Evolutionary conservation across 2,113 vertebrate species (phyloP), one percentile per base, ranked within the genome.

Genomic region (Argyrosomus japonicus): DNA sequence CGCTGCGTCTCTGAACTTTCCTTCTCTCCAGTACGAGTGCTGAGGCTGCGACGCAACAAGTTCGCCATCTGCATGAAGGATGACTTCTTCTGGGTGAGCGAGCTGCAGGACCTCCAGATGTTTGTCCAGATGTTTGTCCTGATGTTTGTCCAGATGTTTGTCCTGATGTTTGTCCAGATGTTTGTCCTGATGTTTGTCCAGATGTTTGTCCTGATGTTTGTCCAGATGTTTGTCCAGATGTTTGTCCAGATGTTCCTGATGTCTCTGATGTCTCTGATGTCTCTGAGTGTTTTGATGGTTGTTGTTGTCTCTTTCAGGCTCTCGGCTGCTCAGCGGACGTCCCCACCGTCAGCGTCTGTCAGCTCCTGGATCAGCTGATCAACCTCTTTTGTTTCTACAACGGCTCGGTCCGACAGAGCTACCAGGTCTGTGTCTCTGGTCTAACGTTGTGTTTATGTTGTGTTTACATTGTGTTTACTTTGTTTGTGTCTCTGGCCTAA

Each of bases 381-480:
- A 92, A 96, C 67, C 95, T 97, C 67, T 99, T 99, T 79, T 92
- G 93, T 70, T 99, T 99, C 93, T 97, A 97, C 94, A 94, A 96
- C 0, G 98, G 98, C 1, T 94, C 97, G 0, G 91, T 97, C 51
- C 90, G 88, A 6, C 84, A 43, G 1, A 97, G 96, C 2, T 99
- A 99, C 85, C 17, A 69, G 97, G 98, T 11, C 1, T 36, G 32
- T 1, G 32, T 36, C 32, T 36, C 29, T 29, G 29, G 29, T 29
- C 29, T 29, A 36, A 36, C 32, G 1, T 36, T 36, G 6, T 36
- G 32, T 36, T 36, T 36, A 36, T 1, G 6, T 36, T 36, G 32
- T 32, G 6, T 36, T 36, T 36, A 36, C 32, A 1, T 36, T 36
- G 32, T 36, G 36, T 36, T 36, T 36, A 36, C 5, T 3, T 32